phyloP scores from a whole-genome alignment of 2,113 vertebrate genomes.

The Potamarius usumacintae region DNA sequence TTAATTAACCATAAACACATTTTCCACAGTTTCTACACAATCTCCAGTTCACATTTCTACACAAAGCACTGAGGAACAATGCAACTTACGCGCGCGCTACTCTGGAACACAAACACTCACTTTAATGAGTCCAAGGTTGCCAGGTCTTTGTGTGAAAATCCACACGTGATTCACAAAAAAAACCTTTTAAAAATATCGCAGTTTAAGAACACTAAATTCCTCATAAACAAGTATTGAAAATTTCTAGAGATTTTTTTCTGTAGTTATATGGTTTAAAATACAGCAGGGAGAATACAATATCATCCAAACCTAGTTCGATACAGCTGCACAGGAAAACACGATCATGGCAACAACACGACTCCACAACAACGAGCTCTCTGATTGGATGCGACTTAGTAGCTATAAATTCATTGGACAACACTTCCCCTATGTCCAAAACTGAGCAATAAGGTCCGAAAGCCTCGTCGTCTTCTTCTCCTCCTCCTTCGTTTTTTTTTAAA shows the following conservation, averaged over 20 bases:
- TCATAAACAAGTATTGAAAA: too few species aligned
- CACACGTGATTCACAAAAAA: background rate
- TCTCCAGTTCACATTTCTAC: background rate
- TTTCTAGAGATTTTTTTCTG: too few species aligned
- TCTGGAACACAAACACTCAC: constrained; percentile 35
- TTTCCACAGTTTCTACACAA: background rate
- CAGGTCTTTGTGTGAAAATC: constrained; percentile 2
- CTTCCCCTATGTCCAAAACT: too few species aligned
- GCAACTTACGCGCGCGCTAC: constrained; percentile 49
- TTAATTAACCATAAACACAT: background rate
- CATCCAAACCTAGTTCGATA: too few species aligned
- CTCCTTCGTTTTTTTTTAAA: background rate
- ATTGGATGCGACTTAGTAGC: background rate
- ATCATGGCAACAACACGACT: constrained; percentile 1
- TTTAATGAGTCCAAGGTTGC: background rate
- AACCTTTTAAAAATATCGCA: background rate
- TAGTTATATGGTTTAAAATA: background rate
- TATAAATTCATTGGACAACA: background rate
- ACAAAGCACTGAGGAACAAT: constrained; percentile 3
- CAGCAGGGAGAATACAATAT: too few species aligned
- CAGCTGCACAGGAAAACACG: too few species aligned
- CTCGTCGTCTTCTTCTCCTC: background rate
- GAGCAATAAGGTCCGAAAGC: too few species aligned
- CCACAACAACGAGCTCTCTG: background rate
- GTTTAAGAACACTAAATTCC: background rate